Base-by-base conservation (phyloP, 2,113 vertebrate genomes). In the Oenanthe oenanthe region DNA sequence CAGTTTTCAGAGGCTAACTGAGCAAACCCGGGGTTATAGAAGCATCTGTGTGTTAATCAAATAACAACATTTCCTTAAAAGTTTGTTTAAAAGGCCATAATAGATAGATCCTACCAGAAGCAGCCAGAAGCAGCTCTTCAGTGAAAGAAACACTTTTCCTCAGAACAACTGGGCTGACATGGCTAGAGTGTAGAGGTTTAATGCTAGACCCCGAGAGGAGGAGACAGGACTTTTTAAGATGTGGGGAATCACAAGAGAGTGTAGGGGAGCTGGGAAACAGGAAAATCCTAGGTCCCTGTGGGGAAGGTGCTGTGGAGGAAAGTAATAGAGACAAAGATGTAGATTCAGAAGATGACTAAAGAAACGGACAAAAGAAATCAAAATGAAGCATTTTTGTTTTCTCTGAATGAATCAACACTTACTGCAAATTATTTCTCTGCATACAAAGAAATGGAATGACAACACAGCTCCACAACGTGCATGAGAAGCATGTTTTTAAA, bases 101-200 rank as follows among this genome's bases (percentile, higher is more conserved):
- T 96, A 98, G 97, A 93, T 81, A 97, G 91, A 96, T 99, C 99
- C 99, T 99, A 99, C 99, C 99, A 94, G 99, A 99, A 98, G 98
- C 98, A 98, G 98, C 98, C 98, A 98, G 98, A 98, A 99, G 98
- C 98, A 99, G 98, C 98, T 99, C 98, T 98, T 99, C 99, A 96
- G 98, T 99, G 99, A 99, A 99, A 98, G 99, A 99, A 98, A 99
- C 98, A 93, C 98, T 99, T 98, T 99, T 99, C 99, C 99, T 99
- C 98, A 99, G 98, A 97, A 98, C 98, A 97, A 98, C 96, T 93
- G 98, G 98, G 97, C 98, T 98, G 98, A 98, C 98, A 97, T 97
- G 98, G 98, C 97, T 98, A 98, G 97, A 97, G 96, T 97, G 98
- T 82, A 97, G 98, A 97, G 98, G 98, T 98, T 98, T 92, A 96